phyloP scores from a whole-genome alignment of 2,113 vertebrate species.

The Megaleporinus macrocephalus region DNA sequence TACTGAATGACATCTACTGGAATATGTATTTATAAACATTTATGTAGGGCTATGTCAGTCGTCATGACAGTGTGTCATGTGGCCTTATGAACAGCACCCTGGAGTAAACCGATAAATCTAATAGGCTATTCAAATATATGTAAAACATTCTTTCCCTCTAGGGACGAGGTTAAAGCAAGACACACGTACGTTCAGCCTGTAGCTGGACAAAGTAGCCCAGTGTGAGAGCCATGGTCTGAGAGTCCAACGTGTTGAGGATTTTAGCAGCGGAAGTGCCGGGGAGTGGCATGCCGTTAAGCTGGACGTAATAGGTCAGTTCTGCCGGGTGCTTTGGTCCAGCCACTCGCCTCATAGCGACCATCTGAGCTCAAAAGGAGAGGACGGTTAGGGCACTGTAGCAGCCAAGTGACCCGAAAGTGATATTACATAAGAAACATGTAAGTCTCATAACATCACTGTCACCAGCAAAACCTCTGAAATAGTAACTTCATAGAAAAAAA shows the following conservation, averaged over 20 bases:
- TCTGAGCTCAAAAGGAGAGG: constrained; percentile 73
- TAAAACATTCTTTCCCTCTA: too few relatives aligned
- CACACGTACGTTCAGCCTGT: constrained; percentile 93
- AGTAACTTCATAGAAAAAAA: too few relatives aligned
- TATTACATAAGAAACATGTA: not conserved
- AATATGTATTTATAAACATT: too few relatives aligned
- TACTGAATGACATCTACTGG: too few relatives aligned
- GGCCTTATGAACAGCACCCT: too few relatives aligned
- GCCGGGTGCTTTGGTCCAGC: constrained; percentile 89
- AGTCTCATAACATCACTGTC: too few relatives aligned
- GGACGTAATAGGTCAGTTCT: constrained; percentile 94
- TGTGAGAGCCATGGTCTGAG: constrained; percentile 95
- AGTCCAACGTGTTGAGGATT: constrained; percentile 94
- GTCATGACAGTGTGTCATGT: too few relatives aligned
- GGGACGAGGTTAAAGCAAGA: too few relatives aligned
- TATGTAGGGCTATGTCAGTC: too few relatives aligned
- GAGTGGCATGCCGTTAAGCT: constrained; percentile 86
- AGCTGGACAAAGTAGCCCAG: constrained; percentile 94
- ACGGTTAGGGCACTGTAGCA: not conserved
- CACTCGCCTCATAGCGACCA: constrained; percentile 93
- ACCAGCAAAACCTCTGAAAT: too few relatives aligned
- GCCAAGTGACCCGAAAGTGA: not conserved
- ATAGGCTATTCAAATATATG: too few relatives aligned
- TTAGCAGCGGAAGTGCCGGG: constrained; percentile 91
- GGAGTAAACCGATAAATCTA: too few relatives aligned